Base-by-base conservation (phyloP, 1,140 invertebrate species). In the Bilobella aurantiaca region DNA sequence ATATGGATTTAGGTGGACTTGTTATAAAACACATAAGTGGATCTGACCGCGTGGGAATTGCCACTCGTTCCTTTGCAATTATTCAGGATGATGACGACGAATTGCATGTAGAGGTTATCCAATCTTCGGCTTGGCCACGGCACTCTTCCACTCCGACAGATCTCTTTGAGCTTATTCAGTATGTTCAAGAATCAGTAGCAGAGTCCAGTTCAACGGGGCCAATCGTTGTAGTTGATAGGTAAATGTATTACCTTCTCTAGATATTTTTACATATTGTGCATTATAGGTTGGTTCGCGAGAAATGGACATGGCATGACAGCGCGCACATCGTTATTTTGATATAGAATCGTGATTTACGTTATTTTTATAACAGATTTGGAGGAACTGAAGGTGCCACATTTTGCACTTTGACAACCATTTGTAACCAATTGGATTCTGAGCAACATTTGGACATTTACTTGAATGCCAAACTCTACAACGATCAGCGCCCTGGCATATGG, bases 201-300 rank as follows among this genome's bases (percentile, higher is more conserved):
- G 75, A 81, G 85, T 70, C 87, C 91, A 73, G 88, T 89, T 77
- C 90, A 90, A 76, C 90, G 91, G 91, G 92, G 42, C 91, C 92
- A 46, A 85, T 95, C 65, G 86, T 95, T 73, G 90, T 96, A 69
- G 85, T 96, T 69, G 93, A 96, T 78, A 90, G 86, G 91, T 95
- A 34, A 61, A 61, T n/a, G n/a, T n/a, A n/a, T n/a, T n/a, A n/a
- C n/a, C n/a, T n/a, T n/a, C n/a, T n/a, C n/a, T n/a, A n/a, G n/a
- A n/a, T n/a, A n/a, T n/a, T n/a, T n/a, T n/a, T n/a, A n/a, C n/a
- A n/a, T n/a, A n/a, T n/a, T n/a, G n/a, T n/a, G n/a, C n/a, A n/a
- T n/a, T n/a, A n/a, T n/a, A n/a, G n/a, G n/a, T n/a, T n/a, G n/a
- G n/a, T n/a, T n/a, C n/a, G n/a, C n/a, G n/a, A n/a, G n/a, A n/a